phyloP scores from a whole-genome alignment of 2,888 invertebrate species.

The Slavum lentiscoides region DNA sequence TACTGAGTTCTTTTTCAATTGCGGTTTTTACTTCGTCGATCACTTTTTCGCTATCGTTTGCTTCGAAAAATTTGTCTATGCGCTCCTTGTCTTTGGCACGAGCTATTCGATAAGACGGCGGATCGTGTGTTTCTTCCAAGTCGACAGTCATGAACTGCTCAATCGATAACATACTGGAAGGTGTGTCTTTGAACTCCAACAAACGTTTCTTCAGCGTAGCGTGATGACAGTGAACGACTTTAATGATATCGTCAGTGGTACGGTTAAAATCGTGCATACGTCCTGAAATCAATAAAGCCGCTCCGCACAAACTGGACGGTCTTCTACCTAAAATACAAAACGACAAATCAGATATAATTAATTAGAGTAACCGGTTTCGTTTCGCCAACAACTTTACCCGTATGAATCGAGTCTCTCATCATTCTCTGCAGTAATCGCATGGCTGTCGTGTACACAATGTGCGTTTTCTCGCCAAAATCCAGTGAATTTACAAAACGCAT shows the following conservation, averaged over 20 bases:
- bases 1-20: constrained; percentile 54
- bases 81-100: constrained; percentile 85
- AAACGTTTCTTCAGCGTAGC: constrained; percentile 87
- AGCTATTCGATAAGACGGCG: constrained; percentile 91
- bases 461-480: constrained; percentile 88
- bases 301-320: constrained; percentile 97
- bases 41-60: constrained; percentile 52
- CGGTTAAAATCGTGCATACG: constrained; percentile 89
- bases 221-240: constrained; percentile 94
- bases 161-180: constrained; percentile 89
- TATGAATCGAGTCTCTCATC: constrained; percentile 95
- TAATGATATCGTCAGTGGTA: constrained; percentile 83
- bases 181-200: constrained; percentile 94
- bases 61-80: constrained; percentile 70
- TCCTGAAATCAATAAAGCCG: constrained; percentile 92
- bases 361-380: too few relatives aligned
- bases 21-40: constrained; percentile 51
- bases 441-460: constrained; percentile 94
- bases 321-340: constrained; percentile 74
- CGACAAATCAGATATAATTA: background rate
- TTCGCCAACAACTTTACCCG: constrained; percentile 3
- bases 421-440: constrained; percentile 91
- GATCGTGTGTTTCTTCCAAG: constrained; percentile 93
- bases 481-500: constrained; percentile 91
- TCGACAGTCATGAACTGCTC: constrained; percentile 98